phyloP scores from a whole-genome alignment of 2,797 vertebrate species.

The Tokudaia muenninki region DNA sequence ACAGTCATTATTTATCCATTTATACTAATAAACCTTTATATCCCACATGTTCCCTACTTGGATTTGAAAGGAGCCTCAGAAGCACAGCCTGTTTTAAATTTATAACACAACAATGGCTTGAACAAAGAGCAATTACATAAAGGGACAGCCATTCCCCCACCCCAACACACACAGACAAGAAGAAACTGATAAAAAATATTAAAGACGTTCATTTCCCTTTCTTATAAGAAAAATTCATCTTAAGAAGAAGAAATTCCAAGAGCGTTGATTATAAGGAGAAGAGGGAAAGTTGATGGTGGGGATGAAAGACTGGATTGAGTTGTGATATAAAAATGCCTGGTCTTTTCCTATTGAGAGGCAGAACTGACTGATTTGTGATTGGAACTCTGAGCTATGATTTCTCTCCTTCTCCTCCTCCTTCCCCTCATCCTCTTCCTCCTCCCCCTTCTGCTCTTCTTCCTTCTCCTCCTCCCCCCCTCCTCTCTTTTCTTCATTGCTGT shows the following conservation, averaged over 20 bases:
- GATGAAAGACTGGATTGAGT: slow-evolving; percentile 84
- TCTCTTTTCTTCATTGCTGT: slow-evolving; percentile 39
- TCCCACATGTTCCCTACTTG: slow-evolving; percentile 80
- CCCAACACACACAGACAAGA: slow-evolving; percentile 50
- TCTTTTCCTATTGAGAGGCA: slow-evolving; percentile 85
- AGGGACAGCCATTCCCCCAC: slow-evolving; percentile 69
- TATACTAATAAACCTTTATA: slow-evolving; percentile 87
- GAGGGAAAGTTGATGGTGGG: slow-evolving; percentile 84
- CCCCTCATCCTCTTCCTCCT: too few species aligned
- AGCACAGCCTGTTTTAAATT: slow-evolving; percentile 85
- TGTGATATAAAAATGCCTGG: slow-evolving; percentile 84
- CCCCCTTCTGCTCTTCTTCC: not conserved
- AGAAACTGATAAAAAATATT: slow-evolving; percentile 74
- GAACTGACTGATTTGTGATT: slow-evolving; percentile 88
- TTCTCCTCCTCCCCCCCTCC: not conserved
- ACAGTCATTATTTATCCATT: slow-evolving; percentile 84
- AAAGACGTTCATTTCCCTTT: slow-evolving; percentile 65
- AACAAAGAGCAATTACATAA: slow-evolving; percentile 82
- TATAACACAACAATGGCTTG: slow-evolving; percentile 80
- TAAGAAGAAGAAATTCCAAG: slow-evolving; percentile 83
- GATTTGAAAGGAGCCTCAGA: slow-evolving; percentile 78
- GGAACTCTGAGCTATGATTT: slow-evolving; percentile 76
- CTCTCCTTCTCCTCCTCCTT: not conserved
- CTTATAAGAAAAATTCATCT: slow-evolving; percentile 83
- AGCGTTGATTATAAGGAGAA: slow-evolving; percentile 83